phyloP scores from a whole-genome alignment of 2,888 invertebrate species.

The Netelia virgata region DNA sequence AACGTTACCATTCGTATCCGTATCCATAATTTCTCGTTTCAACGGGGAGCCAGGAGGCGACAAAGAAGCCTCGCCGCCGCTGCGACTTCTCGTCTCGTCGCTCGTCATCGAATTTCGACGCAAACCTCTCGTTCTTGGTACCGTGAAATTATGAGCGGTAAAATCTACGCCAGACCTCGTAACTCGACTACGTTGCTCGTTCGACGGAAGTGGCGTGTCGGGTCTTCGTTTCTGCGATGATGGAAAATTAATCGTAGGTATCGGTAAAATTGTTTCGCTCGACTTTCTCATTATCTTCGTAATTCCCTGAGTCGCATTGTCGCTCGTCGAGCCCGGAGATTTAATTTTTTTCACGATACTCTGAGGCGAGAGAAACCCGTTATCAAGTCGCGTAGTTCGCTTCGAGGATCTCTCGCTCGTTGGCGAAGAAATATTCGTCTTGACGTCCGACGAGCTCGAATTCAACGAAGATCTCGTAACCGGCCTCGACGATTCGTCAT shows the following conservation, averaged over 20 bases:
- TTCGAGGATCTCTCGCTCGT: slow-evolving; percentile 71
- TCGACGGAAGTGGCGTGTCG: slow-evolving; percentile 79
- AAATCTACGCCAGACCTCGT: slow-evolving; percentile 66
- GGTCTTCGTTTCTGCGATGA: slow-evolving; percentile 73
- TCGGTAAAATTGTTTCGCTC: slow-evolving; percentile 45
- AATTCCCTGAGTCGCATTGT: neutral
- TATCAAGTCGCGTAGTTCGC: slow-evolving; percentile 75
- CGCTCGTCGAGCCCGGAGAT: slow-evolving; percentile 51
- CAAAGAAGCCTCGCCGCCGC: neutral
- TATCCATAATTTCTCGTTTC: slow-evolving; percentile 56
- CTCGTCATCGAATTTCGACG: slow-evolving; percentile 46
- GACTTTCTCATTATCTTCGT: slow-evolving; percentile 51
- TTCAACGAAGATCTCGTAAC: slow-evolving; percentile 66
- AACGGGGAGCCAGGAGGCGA: slow-evolving; percentile 22
- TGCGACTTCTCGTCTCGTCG: slow-evolving; percentile 14
- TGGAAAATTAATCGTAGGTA: slow-evolving; percentile 50
- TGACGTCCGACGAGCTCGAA: slow-evolving; percentile 17
- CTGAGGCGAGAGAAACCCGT: slow-evolving; percentile 74
- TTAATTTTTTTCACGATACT: slow-evolving; percentile 61
- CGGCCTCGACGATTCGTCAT: slow-evolving; percentile 50
- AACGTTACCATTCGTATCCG: slow-evolving; percentile 75
- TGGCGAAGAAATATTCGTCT: slow-evolving; percentile 11
- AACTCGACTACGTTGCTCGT: slow-evolving; percentile 54
- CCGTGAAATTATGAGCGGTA: slow-evolving; percentile 31
- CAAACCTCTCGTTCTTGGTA: slow-evolving; percentile 35